These are phyloP conservation scores for Bucorvus abyssinicus DNA, from an alignment of 2,797 vertebrate species.

Conservation along the genomic window DNA sequence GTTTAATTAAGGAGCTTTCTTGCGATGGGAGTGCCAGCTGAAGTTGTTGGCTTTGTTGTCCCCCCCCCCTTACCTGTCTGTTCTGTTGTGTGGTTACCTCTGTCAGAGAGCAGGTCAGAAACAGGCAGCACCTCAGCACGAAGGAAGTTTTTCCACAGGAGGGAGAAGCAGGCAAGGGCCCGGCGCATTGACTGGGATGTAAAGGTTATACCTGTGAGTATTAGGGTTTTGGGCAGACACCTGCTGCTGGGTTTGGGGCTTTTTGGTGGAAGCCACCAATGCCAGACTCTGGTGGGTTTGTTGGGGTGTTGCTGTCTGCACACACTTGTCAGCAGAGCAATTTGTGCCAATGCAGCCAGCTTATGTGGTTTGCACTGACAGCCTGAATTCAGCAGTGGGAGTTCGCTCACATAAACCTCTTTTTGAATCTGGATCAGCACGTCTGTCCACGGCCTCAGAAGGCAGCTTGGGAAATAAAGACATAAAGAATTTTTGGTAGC, in stretches of 20 bases:
- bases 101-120: neutral
- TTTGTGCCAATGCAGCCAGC: neutral
- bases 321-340: fast-evolving
- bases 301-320: neutral
- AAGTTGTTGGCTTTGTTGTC: neutral
- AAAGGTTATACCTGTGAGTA: neutral
- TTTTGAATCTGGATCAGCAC: neutral
- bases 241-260: fast-evolving
- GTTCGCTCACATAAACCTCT: neutral
- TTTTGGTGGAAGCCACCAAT: neutral
- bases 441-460: neutral
- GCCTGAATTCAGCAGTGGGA: neutral
- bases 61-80: neutral
- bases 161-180: neutral
- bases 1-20: neutral
- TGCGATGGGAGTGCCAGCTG: neutral
- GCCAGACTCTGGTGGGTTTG: neutral
- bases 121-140: neutral
- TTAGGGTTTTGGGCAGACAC: neutral
- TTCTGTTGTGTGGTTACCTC: neutral
- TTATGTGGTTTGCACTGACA: neutral
- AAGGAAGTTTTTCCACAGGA: neutral
- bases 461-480: neutral
- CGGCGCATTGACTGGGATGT: neutral
- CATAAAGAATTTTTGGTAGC: neutral